These are phyloP conservation scores for Mormyrus iriodes DNA, from an alignment of 2,113 vertebrate genomes.

Conservation along the genomic window DNA sequence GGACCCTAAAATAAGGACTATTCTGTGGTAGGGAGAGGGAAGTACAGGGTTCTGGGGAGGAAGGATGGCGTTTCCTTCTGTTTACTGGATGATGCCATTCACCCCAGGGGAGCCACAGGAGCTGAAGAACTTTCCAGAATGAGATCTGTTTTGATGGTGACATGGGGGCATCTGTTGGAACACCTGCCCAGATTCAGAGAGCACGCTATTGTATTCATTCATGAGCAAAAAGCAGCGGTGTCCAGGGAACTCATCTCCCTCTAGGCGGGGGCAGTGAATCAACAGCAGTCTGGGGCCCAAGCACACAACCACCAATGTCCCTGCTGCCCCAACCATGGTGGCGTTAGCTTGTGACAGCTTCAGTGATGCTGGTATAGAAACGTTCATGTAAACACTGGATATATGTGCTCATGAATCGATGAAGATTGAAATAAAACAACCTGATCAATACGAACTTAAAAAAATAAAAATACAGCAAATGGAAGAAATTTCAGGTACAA, in stretches of 20 bases:
- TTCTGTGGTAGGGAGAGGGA: neutral
- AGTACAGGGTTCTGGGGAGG: neutral
- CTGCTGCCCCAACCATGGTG: neutral
- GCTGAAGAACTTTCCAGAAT: neutral
- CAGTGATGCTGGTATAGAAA: neutral
- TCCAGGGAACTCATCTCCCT: neutral
- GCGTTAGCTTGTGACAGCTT: neutral
- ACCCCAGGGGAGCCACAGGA: neutral
- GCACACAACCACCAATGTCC: neutral
- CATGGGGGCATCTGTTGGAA: neutral
- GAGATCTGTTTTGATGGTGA: neutral
- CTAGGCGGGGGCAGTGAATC: neutral
- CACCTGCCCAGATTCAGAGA: neutral
- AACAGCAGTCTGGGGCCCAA: neutral
- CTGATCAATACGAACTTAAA: neutral
- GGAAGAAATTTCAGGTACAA: neutral
- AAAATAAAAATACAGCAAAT: neutral
- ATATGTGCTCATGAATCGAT: neutral
- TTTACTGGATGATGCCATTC: neutral
- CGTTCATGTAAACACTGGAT: neutral
- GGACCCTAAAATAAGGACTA: neutral
- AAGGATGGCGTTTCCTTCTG: neutral
- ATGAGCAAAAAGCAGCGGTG: neutral
- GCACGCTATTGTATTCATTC: neutral
- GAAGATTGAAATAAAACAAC: neutral